Evolutionary conservation across 1,140 invertebrate species (phyloP), one percentile per base, ranked within the genome.

Genomic region (Vanessa tameamea): DNA sequence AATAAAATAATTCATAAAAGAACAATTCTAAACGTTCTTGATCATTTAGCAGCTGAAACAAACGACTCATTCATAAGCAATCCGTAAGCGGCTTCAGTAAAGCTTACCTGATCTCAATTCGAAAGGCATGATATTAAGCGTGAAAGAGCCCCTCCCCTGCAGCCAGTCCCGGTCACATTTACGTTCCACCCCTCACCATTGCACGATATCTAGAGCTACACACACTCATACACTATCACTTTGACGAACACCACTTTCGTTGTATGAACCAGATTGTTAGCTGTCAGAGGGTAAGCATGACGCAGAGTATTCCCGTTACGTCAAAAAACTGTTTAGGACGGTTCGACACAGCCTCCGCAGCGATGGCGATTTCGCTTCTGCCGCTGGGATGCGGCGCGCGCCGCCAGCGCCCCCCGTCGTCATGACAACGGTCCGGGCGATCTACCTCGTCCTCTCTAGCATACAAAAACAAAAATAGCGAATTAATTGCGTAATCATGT

Each of bases 381-480:
- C 80, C 87, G 87, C 73, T 67, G 67, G 71, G 78, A 73, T 78
- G 83, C 87, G 86, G 88, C 90, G 88, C 90, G 88, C 88, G 87
- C 87, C 86, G 84, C 69, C 80, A 77, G 84, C 87, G 84, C 87
- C 85, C 87, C 88, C 83, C 82, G 87, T 90, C 57, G 64, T 79
- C 84, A 89, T 88, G 84, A 72, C 83, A 77, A 90, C 88, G 59
- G 78, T 88, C 88, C 86, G 87, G 88, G 87, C 86, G 85, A 88
- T 87, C 87, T 82, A 82, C 86, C 87, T 82, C 79, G 81, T 85
- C 84, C 84, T 87, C 86, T 83, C 71, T 83, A 73, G 78, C 78
- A 83, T 79, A 88, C 81, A 87, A 92, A 90, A 92, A 92, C 88
- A 92, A 90, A 92, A 92, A 91, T 90, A 90, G 86, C 88, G 84